phyloP scores from a whole-genome alignment of 1,140 invertebrate species.

The Meloidogyne hapla region DNA sequence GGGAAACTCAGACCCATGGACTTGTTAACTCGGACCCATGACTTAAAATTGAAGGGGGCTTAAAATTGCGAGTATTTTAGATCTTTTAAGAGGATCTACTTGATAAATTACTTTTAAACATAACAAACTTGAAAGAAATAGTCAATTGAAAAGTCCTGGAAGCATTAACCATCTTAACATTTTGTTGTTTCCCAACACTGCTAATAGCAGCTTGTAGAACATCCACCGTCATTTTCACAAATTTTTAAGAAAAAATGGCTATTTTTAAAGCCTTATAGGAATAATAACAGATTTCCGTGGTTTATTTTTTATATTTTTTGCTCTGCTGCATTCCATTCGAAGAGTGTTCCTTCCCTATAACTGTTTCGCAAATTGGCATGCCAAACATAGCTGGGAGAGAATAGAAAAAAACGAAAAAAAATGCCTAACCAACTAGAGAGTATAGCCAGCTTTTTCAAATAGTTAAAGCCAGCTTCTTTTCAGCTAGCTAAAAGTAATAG shows the following conservation, averaged over 20 bases:
- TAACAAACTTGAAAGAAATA: background rate
- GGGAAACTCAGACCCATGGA: too few relatives aligned
- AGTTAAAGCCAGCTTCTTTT: too few relatives aligned
- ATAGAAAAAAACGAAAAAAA: background rate
- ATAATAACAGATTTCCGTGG: conserved; percentile 3
- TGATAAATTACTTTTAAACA: too few relatives aligned
- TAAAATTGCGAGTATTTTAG: too few relatives aligned
- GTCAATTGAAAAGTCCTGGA: background rate
- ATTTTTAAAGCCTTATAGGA: background rate
- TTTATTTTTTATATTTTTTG: background rate
- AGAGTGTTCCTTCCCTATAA: background rate
- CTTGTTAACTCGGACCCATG: too few relatives aligned
- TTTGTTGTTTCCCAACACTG: conserved; percentile 2
- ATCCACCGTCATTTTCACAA: background rate
- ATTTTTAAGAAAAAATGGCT: background rate
- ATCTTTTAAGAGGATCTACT: too few relatives aligned
- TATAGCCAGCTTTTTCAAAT: too few relatives aligned
- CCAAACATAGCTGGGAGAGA: background rate
- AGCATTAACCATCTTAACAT: background rate
- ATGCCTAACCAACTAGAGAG: background rate
- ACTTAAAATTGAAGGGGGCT: too few relatives aligned
- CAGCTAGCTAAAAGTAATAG: too few relatives aligned
- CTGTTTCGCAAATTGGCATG: background rate
- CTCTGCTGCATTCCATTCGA: background rate
- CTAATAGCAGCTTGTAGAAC: background rate